Evolutionary conservation across 2,888 invertebrate genomes (phyloP), one percentile per base, ranked within the genome.

Genomic region (Lottia scabra): DNA sequence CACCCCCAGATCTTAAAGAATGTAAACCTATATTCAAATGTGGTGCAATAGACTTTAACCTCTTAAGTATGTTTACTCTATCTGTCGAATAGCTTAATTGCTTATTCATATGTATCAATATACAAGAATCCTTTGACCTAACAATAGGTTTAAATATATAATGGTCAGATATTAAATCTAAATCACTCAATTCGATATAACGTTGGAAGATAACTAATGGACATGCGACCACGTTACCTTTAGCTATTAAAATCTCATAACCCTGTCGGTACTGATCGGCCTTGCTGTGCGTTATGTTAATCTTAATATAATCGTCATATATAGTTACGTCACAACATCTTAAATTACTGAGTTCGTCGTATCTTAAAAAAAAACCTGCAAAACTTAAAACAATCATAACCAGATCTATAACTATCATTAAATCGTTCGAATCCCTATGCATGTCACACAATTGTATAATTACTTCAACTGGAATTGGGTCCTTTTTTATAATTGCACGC

Each of bases 221-320:
- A 74, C 79, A 79, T 0, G 75, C 78, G 8, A 64, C 44, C n/a
- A 75, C 65, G 6, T 10, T 15, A 27, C 77, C 79, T 70, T 77
- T 79, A 13, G 67, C 26, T 30, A 79, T 65, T 23, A 74, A 64
- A 16, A 77, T 66, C 26, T 79, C n/a, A 48, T 48, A 16, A 8
- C 48, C 48, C 19, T 48, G 48, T 5, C 48, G 13, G 4, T 48
- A 12, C 4, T 78, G 75, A 67, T 77, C 77, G n/a, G 78, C 78
- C 62, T 78, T 78, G 71, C 78, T 73, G 68, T 73, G 71, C 4
- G 26, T 46, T 26, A 79, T 78, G 30, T 63, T 27, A 13, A 78
- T 65, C 15, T 45, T 66, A 43, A 77, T 48, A 73, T 75, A 56
- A n/a, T 67, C 65, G 3, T 75, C 70, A 44, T 43, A 12, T 45